Percentiles rank a stretch among this genome's conserved stretches.
Conservation (phyloP, 35 echinoderm and acorn worm genomes). For the Amphiura filiformis region DNA sequence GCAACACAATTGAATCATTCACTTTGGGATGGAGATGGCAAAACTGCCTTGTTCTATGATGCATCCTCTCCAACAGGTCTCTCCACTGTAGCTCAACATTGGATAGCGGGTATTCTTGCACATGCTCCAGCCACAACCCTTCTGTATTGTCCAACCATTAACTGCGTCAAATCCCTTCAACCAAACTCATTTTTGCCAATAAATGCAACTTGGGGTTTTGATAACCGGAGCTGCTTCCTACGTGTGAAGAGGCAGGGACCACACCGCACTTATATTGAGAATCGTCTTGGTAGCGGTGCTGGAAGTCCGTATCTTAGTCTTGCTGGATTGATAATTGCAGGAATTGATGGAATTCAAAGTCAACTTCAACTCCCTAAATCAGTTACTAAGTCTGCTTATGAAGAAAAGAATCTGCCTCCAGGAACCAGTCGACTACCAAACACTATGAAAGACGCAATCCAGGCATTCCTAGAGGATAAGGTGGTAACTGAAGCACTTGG, state of each 20-base stretch:
- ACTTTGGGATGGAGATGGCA: slow-evolving; percentile 48
- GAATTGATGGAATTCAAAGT: slow-evolving; percentile 64
- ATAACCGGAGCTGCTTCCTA: slow-evolving; percentile 64
- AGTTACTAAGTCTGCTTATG: slow-evolving; percentile 28
- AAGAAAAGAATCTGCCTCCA: no score
- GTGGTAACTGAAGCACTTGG: neutral
- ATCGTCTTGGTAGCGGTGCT: slow-evolving; percentile 63
- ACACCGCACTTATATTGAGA: slow-evolving; percentile 62
- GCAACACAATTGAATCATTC: slow-evolving; percentile 71
- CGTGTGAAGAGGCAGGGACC: slow-evolving; percentile 44
- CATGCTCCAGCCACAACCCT: slow-evolving; percentile 54
- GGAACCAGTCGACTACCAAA: no score
- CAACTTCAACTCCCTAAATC: slow-evolving; percentile 34
- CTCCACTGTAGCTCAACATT: slow-evolving; percentile 49
- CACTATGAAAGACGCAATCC: neutral
- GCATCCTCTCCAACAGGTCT: neutral
- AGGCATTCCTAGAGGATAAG: neutral
- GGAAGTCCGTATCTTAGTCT: slow-evolving; percentile 73
- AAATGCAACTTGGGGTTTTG: slow-evolving; percentile 74
- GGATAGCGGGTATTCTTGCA: slow-evolving; percentile 73
- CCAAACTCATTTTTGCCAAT: slow-evolving; percentile 14
- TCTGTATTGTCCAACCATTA: slow-evolving; percentile 52
- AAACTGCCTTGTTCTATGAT: slow-evolving; percentile 35
- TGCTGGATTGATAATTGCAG: slow-evolving; percentile 71
- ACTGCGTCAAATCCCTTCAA: slow-evolving; percentile 43